Evolutionary conservation across 2,888 invertebrate genomes (phyloP).

Genomic region (Platycheirus albimanus): DNA sequence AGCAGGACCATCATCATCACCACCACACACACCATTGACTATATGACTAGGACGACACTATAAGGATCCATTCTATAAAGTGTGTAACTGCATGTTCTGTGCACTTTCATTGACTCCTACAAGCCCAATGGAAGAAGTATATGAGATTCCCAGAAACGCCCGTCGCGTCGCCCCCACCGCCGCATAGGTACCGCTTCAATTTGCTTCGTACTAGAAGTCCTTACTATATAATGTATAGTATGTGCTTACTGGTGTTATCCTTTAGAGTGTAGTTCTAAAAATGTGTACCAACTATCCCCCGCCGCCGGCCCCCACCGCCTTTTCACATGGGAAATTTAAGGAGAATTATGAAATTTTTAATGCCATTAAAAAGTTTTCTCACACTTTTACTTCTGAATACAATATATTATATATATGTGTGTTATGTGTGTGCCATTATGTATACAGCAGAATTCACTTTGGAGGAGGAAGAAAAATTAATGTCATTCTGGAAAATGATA

Average conservation of each 20-base stretch:
- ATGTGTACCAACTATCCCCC: neutral
- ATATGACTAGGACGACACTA: constrained; percentile 11
- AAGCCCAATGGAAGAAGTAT: neutral
- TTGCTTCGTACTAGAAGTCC: constrained; percentile 37
- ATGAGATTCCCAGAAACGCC: constrained; percentile 13
- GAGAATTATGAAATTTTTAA: constrained; percentile 73
- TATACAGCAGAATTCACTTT: constrained; percentile 53
- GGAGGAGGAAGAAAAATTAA: constrained; percentile 50
- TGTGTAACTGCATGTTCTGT: constrained; percentile 61
- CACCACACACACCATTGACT: no score
- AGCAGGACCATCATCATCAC: constrained; percentile 23
- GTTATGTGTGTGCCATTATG: no score
- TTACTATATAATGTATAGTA: no score
- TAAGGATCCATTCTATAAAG: constrained; percentile 3
- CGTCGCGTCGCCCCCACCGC: no score
- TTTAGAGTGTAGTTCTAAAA: constrained; percentile 46
- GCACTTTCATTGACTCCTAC: constrained; percentile 64
- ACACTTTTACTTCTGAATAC: constrained; percentile 46
- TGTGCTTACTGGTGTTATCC: constrained; percentile 35
- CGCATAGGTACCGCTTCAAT: constrained; percentile 1
- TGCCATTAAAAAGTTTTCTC: constrained; percentile 73
- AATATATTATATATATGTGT: neutral
- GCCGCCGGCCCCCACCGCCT: neutral
- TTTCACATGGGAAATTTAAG: constrained; percentile 67
- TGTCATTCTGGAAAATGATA: constrained; percentile 60